A percentile compares a stretch with the other conserved stretches of the same genome.
phyloP scores from a whole-genome alignment of 2,113 vertebrate species.

The Cyanoderma ruficeps region DNA sequence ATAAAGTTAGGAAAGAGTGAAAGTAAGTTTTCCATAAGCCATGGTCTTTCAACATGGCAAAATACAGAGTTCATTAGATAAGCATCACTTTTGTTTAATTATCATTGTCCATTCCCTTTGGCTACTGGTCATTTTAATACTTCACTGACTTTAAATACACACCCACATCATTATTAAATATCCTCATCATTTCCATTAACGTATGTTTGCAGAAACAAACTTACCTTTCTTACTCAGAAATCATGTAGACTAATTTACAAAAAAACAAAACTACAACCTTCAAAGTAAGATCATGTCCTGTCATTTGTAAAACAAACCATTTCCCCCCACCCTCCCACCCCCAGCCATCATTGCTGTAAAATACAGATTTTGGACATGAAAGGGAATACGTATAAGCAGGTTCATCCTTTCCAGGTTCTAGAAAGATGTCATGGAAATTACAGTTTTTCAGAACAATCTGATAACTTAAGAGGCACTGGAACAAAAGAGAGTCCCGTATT shows the following conservation, averaged over 20 bases:
- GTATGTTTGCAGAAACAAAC: conserved; percentile 60
- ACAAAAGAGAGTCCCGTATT: neutral
- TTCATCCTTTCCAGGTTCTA: neutral
- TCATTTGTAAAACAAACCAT: neutral
- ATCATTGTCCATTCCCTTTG: conserved; percentile 70
- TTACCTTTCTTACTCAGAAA: conserved; percentile 58
- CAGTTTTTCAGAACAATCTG: neutral
- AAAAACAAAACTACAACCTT: conserved; percentile 18
- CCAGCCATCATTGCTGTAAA: neutral
- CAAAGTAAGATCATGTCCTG: neutral
- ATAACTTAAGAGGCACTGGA: neutral
- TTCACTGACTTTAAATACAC: conserved; percentile 59
- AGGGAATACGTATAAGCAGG: neutral
- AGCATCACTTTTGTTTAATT: conserved; percentile 69
- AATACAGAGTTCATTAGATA: conserved; percentile 68
- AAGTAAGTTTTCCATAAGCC: conserved; percentile 62
- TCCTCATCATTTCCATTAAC: neutral
- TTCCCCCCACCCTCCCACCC: neutral
- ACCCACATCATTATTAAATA: conserved; percentile 62
- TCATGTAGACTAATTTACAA: conserved; percentile 49
- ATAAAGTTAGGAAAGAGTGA: conserved; percentile 43
- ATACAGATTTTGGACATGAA: neutral
- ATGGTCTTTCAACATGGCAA: conserved; percentile 49
- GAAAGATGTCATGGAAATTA: neutral
- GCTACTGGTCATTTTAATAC: conserved; percentile 69